phyloP scores from a whole-genome alignment of 2,888 invertebrate species.

The Luffia ferchaultella region DNA sequence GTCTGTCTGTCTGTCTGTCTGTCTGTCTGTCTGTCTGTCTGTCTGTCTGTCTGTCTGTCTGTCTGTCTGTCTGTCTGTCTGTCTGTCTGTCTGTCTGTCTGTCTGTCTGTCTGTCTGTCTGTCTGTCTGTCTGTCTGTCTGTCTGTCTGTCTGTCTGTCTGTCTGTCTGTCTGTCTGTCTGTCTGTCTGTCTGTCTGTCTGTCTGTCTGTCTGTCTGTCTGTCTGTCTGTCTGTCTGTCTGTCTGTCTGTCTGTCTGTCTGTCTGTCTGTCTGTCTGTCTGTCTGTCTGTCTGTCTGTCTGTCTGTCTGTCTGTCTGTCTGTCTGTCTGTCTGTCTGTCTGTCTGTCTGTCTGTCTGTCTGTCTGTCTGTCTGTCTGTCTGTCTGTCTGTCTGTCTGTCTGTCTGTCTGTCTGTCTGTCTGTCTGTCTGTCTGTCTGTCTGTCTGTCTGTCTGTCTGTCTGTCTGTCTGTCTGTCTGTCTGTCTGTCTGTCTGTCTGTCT shows the following conservation, averaged over 20 bases:
- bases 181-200: conserved; percentile 15
- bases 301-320: conserved; percentile 16
- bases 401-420: conserved; percentile 15
- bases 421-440: conserved; percentile 15
- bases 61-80: conserved; percentile 17
- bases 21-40: conserved; percentile 18
- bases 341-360: conserved; percentile 16
- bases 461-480: conserved; percentile 15
- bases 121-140: conserved; percentile 16
- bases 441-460: conserved; percentile 15
- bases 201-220: conserved; percentile 16
- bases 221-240: conserved; percentile 15
- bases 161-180: conserved; percentile 17
- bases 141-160: conserved; percentile 16
- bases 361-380: conserved; percentile 14
- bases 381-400: conserved; percentile 13
- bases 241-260: conserved; percentile 14
- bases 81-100: conserved; percentile 17
- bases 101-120: conserved; percentile 15
- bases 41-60: conserved; percentile 17
- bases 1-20: conserved; percentile 18
- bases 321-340: conserved; percentile 15
- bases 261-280: conserved; percentile 15
- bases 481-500: conserved; percentile 15
- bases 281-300: conserved; percentile 16